Conservation (phyloP, 2,113 vertebrate species). For the Callipepla californica region DNA sequence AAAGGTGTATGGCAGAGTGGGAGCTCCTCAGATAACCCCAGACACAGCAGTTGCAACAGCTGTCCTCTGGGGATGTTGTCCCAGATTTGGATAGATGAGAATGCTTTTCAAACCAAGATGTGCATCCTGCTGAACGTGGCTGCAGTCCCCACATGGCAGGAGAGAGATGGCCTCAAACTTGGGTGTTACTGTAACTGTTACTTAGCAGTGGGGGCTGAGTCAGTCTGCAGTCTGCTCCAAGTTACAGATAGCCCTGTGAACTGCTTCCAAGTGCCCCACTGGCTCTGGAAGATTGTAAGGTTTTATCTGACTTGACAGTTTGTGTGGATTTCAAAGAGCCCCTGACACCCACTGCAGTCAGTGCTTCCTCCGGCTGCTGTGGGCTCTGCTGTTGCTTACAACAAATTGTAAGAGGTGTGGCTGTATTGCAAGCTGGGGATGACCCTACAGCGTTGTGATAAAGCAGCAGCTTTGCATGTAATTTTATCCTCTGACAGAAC, state of each 20-base stretch:
- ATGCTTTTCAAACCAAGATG: not conserved
- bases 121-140: not conserved
- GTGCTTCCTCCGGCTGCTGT: not conserved
- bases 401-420: constrained; percentile 17
- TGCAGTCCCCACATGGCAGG: not conserved
- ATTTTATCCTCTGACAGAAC: constrained; percentile 13
- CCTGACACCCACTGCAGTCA: not conserved
- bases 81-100: not conserved
- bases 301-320: not conserved
- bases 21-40: not conserved
- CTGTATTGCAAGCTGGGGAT: constrained; percentile 24
- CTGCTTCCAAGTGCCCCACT: not conserved
- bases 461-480: constrained; percentile 33
- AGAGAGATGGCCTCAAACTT: not conserved
- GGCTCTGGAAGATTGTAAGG: not conserved
- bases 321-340: not conserved
- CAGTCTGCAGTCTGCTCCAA: not conserved
- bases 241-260: not conserved
- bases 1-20: not conserved
- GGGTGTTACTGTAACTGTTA: not conserved
- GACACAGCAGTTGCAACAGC: not conserved
- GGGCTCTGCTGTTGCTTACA: not conserved
- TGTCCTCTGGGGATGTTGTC: not conserved
- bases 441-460: not conserved
- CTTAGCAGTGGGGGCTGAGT: not conserved